Evolutionary conservation across 1,140 invertebrate species (phyloP), one percentile per base, ranked within the genome.

Genomic region (Matsumurasca onukii): DNA sequence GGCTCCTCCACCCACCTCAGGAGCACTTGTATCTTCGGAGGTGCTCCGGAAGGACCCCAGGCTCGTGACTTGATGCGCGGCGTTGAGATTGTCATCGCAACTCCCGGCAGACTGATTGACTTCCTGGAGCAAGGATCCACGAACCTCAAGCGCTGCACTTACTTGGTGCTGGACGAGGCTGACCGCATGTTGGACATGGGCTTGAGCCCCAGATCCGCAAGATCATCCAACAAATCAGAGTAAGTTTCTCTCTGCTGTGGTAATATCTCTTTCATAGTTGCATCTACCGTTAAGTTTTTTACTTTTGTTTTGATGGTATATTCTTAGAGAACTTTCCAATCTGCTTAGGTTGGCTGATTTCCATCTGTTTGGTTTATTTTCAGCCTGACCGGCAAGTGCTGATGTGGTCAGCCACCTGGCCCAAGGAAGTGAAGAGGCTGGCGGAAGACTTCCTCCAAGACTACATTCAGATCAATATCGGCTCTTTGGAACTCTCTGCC

Each of bases 341-440:
- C n/a, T 45, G 39, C 12, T 45, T 13, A 45, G n/a, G n/a, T 13
- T 45, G 12, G 12, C 12, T 45, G n/a, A 12, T 13, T 13, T 45
- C n/a, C 12, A 12, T 13, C n/a, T 45, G 12, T 39, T 39, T 39
- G 34, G 5, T 39, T 39, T 39, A 17, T 39, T 39, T 72, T 22
- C 64, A 88, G 82, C 91, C 92, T 24, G 91, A 95, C 74, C 81
- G 93, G 77, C 93, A 96, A 78, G 75, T 76, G 2, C 81, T 94
- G 9, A 99, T 99, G 98, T 99, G 97, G 95, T 98, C 95, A 57
- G 98, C 98, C 1, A 99, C 98, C 0, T 99, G 98, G 98, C 98
- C 98, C 0, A 98, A 98, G 78, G 98, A 99, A 83, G 97, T 99
- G 0, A 88, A 92, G 73, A 89, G 89, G 73, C 81, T 99, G 64